A percentile compares a stretch with the other conserved stretches of the same genome.
Conservation (phyloP, 2,888 invertebrate species). For the Aricia artaxerxes region DNA sequence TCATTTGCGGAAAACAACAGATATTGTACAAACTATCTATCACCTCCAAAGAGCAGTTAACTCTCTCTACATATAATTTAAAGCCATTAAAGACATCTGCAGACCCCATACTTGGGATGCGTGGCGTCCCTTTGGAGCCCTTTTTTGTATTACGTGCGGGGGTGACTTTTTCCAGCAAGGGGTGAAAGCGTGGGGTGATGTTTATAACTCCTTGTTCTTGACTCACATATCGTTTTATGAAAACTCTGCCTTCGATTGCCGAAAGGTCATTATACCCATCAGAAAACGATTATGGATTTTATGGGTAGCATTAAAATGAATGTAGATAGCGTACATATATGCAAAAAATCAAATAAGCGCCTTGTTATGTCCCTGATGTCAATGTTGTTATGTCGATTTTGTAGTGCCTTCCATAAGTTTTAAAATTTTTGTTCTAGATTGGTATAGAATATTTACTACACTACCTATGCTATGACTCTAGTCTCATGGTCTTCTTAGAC, state of each 20-base stretch:
- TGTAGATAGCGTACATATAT: background rate
- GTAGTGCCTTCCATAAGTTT: too few species aligned
- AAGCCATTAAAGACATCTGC: conserved; percentile 81
- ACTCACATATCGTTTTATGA: conserved; percentile 77
- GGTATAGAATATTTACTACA: too few species aligned
- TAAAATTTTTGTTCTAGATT: too few species aligned
- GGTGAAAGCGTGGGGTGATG: conserved; percentile 74
- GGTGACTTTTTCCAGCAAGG: conserved; percentile 79
- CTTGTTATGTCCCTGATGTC: too few species aligned
- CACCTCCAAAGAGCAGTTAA: conserved; percentile 71
- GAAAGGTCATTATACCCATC: conserved; percentile 65
- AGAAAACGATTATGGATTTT: conserved; percentile 48
- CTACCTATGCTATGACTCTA: too few species aligned
- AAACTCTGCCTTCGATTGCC: conserved; percentile 67
- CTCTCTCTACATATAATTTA: conserved; percentile 79
- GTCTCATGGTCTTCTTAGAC: background rate
- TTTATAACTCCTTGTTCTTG: conserved; percentile 76
- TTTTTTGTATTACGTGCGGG: conserved; percentile 78
- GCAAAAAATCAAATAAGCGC: background rate
- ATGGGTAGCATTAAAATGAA: conserved; percentile 21
- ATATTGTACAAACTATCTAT: conserved; percentile 51
- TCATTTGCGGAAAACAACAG: conserved; percentile 5
- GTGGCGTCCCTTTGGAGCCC: conserved; percentile 74
- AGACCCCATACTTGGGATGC: conserved; percentile 76
- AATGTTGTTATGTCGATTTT: too few species aligned